Evolutionary conservation across 2,113 vertebrate genomes (phyloP), one percentile per base, ranked within the genome.

Genomic region (Tretioscincus oriximinensis): DNA sequence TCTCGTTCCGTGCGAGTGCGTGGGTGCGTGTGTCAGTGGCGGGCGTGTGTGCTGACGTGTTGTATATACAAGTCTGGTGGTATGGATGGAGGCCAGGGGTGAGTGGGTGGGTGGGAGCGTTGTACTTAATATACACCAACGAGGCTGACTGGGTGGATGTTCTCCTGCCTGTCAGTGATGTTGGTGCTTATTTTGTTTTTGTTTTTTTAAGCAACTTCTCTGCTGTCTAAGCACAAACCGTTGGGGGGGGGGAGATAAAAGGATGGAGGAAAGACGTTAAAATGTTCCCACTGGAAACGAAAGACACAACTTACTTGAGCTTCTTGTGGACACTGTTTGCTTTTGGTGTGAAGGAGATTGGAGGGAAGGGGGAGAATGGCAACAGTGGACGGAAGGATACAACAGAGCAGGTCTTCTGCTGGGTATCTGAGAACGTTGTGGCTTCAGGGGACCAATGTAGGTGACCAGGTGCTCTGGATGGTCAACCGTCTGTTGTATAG

Each of bases 141-240:
- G 31, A 84, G 71, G 7, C 68, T 35, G 35, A 51, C 54, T 77
- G 51, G n/a, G 35, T 18, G 63, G 9, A 24, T 47, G 12, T 63
- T 64, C 63, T 45, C 41, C 28, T 73, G 84, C 51, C 76, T 82
- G 26, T 73, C 70, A 45, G 73, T 73, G 54, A 58, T 14, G 54
- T 58, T 14, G 54, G 54, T 58, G 54, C 54, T 58, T 54, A 14
- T 54, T 54, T 14, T 54, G 12, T 58, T 58, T 5, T 58, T 58
- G 1, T 58, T 58, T 58, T 58, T 58, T 58, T 18, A 74, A 73
- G 31, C 47, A 61, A 84, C 87, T 87, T 86, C 86, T 88, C 82
- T 77, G 84, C 87, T 89, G 92, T 90, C 91, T 84, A 94, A 96
- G 95, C 95, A 96, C 95, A 96, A 95, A 61, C 66, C 73, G 24